Evolutionary conservation across 2,888 invertebrate species (phyloP).

Genomic region (Seira ritae): DNA sequence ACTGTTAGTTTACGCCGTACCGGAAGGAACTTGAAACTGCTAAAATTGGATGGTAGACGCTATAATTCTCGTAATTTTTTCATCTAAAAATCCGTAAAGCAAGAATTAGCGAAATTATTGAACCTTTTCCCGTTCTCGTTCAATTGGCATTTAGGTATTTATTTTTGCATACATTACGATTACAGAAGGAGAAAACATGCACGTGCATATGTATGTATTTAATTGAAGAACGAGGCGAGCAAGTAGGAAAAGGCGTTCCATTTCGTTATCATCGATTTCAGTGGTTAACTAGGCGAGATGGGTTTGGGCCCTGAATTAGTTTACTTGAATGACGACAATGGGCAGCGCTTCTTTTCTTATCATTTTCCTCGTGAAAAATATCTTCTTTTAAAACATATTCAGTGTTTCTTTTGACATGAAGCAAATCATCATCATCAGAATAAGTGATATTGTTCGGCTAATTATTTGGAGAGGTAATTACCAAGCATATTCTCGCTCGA

Average conservation of each 20-base stretch:
- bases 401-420: conserved; percentile 31
- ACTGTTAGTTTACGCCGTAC: no score
- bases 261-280: neutral
- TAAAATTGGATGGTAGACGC: no score
- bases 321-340: neutral
- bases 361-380: no score
- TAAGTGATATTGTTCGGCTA: conserved; percentile 58
- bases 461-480: conserved; percentile 68
- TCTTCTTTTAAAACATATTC: neutral
- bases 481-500: conserved; percentile 53
- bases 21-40: no score
- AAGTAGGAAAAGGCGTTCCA: neutral
- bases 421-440: conserved; percentile 37
- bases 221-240: neutral
- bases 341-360: neutral
- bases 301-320: neutral
- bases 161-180: no score
- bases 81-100: no score
- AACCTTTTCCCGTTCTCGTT: no score
- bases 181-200: no score
- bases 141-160: no score
- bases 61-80: no score
- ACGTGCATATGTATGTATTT: no score
- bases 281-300: neutral
- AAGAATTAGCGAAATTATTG: no score